phyloP scores from a whole-genome alignment of 2,113 vertebrate genomes.

The Romanogobio albipinnatus region DNA sequence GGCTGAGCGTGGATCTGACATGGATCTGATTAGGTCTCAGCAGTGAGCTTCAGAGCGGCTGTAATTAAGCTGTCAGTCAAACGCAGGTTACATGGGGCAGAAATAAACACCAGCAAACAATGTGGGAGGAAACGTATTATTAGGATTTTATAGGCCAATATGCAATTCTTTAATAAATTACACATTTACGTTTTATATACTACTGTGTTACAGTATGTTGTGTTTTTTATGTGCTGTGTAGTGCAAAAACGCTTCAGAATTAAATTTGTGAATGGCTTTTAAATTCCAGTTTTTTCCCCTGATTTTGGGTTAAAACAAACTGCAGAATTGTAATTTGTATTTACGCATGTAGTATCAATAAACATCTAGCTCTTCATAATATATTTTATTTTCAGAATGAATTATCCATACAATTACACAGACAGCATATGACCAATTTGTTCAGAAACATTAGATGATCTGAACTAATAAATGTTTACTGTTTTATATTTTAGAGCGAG shows the following conservation, averaged over 20 bases:
- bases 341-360: not conserved
- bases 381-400: no score
- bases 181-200: not conserved
- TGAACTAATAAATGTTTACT: not conserved
- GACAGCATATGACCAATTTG: no score
- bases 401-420: no score
- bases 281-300: not conserved
- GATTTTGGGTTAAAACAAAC: no score
- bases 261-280: not conserved
- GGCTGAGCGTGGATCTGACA: slow-evolving; percentile 35
- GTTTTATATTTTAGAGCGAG: no score
- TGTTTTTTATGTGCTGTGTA: not conserved
- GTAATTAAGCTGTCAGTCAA: slow-evolving; percentile 58
- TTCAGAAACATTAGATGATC: not conserved
- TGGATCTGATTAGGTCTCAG: slow-evolving; percentile 47
- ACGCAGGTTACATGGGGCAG: not conserved
- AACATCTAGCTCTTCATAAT: not conserved
- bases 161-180: not conserved
- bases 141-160: slow-evolving; percentile 2
- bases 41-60: slow-evolving; percentile 26
- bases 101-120: not conserved
- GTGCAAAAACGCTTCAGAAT: not conserved
- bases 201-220: not conserved
- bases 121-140: not conserved
- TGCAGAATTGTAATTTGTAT: not conserved